A percentile compares a stretch with the other conserved stretches of the same genome.
phyloP scores from a whole-genome alignment of 2,888 invertebrate species.

The Endomychus coccineus region DNA sequence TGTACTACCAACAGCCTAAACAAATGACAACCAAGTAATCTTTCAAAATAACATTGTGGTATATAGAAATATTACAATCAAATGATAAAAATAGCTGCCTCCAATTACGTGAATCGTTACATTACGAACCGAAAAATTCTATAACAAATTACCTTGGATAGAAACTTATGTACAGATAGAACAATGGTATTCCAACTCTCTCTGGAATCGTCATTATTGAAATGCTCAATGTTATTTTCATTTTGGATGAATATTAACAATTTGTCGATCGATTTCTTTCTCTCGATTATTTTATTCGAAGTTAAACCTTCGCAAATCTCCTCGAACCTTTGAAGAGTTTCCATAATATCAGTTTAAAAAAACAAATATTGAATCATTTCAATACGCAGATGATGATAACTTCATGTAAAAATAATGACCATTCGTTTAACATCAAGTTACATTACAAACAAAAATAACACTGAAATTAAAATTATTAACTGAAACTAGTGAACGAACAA shows the following conservation, averaged over 20 bases:
- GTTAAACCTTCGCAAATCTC: conserved; percentile 16
- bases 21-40: too few species aligned
- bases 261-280: conserved; percentile 8
- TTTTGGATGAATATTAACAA: conserved; percentile 7
- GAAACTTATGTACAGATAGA: conserved; percentile 7
- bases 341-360: conserved; percentile 17
- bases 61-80: too few species aligned
- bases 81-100: background rate
- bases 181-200: conserved; percentile 5
- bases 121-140: too few species aligned
- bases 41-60: background rate
- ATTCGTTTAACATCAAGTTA: too few species aligned
- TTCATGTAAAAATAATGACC: too few species aligned
- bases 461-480: too few species aligned
- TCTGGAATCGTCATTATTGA: conserved; percentile 3
- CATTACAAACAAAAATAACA: too few species aligned
- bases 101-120: too few species aligned
- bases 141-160: conserved; percentile 6
- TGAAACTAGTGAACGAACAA: too few species aligned
- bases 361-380: too few species aligned
- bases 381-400: too few species aligned
- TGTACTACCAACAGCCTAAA: too few species aligned
- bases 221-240: conserved; percentile 3
- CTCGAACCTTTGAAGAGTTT: conserved; percentile 20
- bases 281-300: conserved; percentile 14